Conservation (phyloP, 2,113 vertebrate genomes). For the Crocuta crocuta region DNA sequence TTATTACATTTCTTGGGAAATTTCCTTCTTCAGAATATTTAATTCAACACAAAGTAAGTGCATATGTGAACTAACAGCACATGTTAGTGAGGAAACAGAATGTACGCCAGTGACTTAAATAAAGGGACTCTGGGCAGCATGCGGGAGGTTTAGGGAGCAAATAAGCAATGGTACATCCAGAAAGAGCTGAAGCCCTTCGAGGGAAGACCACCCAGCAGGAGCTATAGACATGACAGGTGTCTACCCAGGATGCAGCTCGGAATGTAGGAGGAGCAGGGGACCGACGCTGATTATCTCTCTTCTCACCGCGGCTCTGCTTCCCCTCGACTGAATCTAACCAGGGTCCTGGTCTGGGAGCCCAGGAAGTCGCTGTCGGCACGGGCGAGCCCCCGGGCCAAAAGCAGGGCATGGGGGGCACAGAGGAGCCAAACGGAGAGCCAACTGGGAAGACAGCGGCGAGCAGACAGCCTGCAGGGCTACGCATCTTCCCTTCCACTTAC, state of each 20-base stretch:
- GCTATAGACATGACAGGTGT: accelerated
- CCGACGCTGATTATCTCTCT: accelerated
- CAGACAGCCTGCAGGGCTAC: accelerated
- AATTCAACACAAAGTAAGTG: background rate
- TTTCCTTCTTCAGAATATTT: background rate
- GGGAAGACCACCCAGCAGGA: accelerated
- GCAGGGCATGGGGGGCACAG: accelerated
- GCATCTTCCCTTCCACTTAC: accelerated
- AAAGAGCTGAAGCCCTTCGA: background rate
- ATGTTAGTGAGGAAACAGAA: background rate
- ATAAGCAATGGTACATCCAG: background rate
- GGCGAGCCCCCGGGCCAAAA: accelerated
- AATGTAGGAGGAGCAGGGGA: background rate
- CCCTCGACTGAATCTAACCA: background rate
- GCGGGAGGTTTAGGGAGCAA: accelerated
- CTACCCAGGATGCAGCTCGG: accelerated
- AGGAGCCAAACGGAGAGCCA: background rate
- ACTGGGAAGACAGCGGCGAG: accelerated
- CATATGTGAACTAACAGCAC: too few species aligned
- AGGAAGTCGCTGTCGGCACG: background rate
- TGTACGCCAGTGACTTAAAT: accelerated
- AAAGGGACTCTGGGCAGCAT: accelerated
- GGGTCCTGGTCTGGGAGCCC: background rate
- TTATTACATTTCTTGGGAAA: background rate
- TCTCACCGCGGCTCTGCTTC: accelerated